Evolutionary conservation across 2,113 vertebrate species (phyloP), one percentile per base, ranked within the genome.

Genomic region (Chaetodon trifascialis): DNA sequence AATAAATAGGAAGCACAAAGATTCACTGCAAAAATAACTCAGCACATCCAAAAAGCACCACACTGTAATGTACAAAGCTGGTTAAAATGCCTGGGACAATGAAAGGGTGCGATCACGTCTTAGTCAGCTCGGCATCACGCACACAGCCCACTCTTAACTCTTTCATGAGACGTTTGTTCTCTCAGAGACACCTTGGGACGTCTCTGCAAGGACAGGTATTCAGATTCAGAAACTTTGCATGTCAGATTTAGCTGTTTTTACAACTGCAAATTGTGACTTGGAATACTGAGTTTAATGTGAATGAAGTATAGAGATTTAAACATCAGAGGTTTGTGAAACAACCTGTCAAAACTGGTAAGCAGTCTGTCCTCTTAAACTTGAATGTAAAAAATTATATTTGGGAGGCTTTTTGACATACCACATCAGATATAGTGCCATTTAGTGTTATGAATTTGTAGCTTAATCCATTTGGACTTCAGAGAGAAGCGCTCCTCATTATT

Each of bases 141-240:
- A 16, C 72, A 54, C 51, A 75, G 36, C 25, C 16, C 17, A n/a
- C 9, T 14, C 58, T 56, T 51, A 59, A 80, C 40, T 71, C 47
- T 83, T 70, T 87, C 30, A 85, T 49, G 38, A 52, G 23, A 62
- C 58, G 66, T 78, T 87, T 78, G 76, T 81, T 85, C 42, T 74
- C 46, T 46, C 40, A 0, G 15, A 69, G 16, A 51, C 62, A 51
- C 65, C 71, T 21, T 30, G 36, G 51, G 15, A 80, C 14, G 9
- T 70, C 30, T 75, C 55, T 66, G 21, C 59, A 60, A 73, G 74
- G 59, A 72, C 65, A 34, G 10, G 51, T 51, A 66, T 55, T 34
- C 30, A 30, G 75, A 65, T 25, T 68, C 73, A 47, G 10, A 59
- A 46, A 36, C 55, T 49, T 71, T 46, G 19, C 46, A 73, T 46